These are phyloP conservation scores for Numenius arquata DNA, from an alignment of 2,113 vertebrate species.

Conservation along the genomic window DNA sequence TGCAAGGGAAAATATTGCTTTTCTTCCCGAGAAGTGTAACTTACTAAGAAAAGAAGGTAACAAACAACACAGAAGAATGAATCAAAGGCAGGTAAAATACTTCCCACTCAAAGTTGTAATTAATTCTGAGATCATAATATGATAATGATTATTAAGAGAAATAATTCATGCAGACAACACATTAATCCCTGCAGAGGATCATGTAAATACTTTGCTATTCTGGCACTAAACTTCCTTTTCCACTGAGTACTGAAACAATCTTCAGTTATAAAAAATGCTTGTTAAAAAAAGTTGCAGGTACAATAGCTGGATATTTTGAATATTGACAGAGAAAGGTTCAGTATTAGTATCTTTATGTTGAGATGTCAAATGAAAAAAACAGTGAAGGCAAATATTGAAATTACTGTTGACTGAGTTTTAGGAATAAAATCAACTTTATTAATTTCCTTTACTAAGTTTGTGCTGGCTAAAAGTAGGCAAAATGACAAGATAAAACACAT, in stretches of 20 bases:
- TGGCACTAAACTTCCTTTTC: neutral
- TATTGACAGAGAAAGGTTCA: neutral
- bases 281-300: neutral
- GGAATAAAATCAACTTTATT: neutral
- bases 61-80: neutral
- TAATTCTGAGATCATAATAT: slow-evolving; percentile 20
- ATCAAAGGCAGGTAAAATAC: neutral
- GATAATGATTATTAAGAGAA: slow-evolving; percentile 36
- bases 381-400: neutral
- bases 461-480: neutral
- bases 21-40: neutral
- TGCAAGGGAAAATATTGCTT: neutral
- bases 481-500: neutral
- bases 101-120: neutral
- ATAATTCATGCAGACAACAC: slow-evolving; percentile 19
- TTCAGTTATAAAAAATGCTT: neutral
- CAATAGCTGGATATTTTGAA: neutral
- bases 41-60: neutral
- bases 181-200: neutral
- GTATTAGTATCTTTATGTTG: neutral
- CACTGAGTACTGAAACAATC: neutral
- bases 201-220: neutral
- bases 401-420: neutral
- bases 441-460: neutral
- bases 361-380: neutral